Base-by-base conservation (phyloP, 2,888 invertebrate genomes). In the Plusia festucae region DNA sequence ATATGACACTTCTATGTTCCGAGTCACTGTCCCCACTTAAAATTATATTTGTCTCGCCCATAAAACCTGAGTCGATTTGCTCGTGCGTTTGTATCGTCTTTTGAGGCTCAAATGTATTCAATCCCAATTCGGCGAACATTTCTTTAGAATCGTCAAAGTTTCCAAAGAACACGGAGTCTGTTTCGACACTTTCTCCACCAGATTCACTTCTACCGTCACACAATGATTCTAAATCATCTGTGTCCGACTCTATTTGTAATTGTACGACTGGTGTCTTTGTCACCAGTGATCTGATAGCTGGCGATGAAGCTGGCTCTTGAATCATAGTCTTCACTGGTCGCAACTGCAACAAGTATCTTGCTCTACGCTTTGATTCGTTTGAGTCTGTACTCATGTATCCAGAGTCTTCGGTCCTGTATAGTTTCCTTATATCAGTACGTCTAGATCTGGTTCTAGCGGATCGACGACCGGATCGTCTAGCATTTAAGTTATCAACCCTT, bases 311-410 rank as follows among this genome's bases (percentile, higher is more conserved):
- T 0, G 89, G 82, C 68, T 91, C 91, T 16, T 86, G 85, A 30
- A 88, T 71, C 8, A 82, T 54, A 11, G 87, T 77, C 76, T 90
- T 93, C 7, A 78, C 18, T 8, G 94, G 92, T 78, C 88, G 91
- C 22, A 94, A 76, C 73, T 95, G 95, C 89, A 94, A 88, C 67
- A 94, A 85, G 76, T 93, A 95, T 73, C 91, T 93, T 11, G 94
- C 93, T 82, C 93, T 91, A 49, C 93, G 90, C 81, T 94, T 95
- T 0, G 96, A 96, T 81, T 97, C 97, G 65, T 96, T 96, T 1
- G 98, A 98, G 85, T 98, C 98, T 0, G 97, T 97, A 85, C 98
- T 98, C 81, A 98, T 96, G 82, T 98, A 98, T 0, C 98, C 98
- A 11, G 98, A 97, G 88, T 98, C 98, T 89, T 97, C 97, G 2